phyloP scores from a whole-genome alignment of 2,113 vertebrate genomes.

The Spea bombifrons region DNA sequence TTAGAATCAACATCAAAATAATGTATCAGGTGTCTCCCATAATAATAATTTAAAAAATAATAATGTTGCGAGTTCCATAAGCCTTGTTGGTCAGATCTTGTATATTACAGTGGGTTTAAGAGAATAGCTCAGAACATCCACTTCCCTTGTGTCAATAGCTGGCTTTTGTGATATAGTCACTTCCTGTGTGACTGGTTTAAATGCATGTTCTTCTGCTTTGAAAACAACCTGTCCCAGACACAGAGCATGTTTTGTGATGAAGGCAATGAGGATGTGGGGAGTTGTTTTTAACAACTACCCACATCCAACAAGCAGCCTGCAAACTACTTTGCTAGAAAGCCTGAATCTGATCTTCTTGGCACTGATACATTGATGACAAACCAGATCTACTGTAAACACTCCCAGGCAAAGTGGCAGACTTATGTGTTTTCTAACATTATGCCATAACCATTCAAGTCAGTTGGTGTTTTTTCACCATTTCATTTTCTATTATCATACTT shows the following conservation, averaged over 20 bases:
- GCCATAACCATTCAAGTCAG: no score
- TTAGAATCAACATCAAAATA: no score
- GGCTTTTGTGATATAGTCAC: constrained; percentile 15
- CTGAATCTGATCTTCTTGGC: background rate
- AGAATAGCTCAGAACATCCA: background rate
- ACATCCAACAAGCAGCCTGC: no score
- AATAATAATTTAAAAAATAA: no score
- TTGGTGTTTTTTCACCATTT: no score
- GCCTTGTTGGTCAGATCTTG: background rate
- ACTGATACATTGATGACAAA: background rate
- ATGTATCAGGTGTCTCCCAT: no score
- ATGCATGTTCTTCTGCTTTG: constrained; percentile 11
- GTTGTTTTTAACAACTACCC: no score
- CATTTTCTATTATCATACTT: no score
- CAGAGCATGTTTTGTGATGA: background rate
- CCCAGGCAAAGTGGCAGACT: background rate
- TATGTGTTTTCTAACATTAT: no score
- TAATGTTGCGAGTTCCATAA: background rate
- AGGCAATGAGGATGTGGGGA: background rate
- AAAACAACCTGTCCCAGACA: constrained; percentile 34
- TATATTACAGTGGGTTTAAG: constrained; percentile 2
- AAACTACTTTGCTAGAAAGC: no score
- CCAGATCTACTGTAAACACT: background rate
- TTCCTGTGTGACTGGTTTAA: constrained; percentile 25
- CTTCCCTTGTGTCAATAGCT: background rate